Evolutionary conservation across 2,113 vertebrate genomes (phyloP).

Genomic region (Pungitius pungitius): DNA sequence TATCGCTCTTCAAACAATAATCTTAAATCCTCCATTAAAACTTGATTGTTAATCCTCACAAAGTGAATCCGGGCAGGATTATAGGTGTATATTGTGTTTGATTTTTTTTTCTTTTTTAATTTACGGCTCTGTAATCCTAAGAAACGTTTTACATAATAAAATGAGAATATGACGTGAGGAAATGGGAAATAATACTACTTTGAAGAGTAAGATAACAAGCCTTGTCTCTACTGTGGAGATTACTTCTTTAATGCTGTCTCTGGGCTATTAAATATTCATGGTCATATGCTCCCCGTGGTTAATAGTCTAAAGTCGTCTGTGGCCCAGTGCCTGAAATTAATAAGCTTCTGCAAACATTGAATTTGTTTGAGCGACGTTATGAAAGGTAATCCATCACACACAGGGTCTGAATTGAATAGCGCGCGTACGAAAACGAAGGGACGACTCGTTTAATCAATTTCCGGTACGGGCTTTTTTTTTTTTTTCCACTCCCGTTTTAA

Average conservation of each 20-base stretch:
- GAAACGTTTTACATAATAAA: neutral
- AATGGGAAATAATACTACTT: neutral
- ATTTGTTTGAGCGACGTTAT: conserved; percentile 14
- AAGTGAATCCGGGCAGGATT: neutral
- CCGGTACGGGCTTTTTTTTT: conserved; percentile 30
- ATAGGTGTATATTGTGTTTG: neutral
- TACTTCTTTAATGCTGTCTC: conserved; percentile 1
- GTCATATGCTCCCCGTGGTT: neutral
- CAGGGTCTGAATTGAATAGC: too few relatives aligned
- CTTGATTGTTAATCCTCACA: neutral
- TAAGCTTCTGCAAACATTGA: conserved; percentile 12
- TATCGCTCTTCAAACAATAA: neutral
- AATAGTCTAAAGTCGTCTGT: conserved; percentile 13
- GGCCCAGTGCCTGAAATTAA: conserved; percentile 17
- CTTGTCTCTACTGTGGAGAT: neutral
- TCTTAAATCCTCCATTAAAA: neutral
- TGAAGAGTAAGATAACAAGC: neutral
- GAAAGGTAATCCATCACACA: conserved; percentile 32
- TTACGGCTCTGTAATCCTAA: neutral
- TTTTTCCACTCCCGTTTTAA: conserved; percentile 16
- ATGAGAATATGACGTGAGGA: neutral
- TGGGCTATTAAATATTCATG: conserved; percentile 28
- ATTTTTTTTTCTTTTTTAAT: neutral
- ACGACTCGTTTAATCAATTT: conserved; percentile 19
- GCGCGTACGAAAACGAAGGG: neutral